Percentiles rank a stretch among this genome's conserved stretches.
These are phyloP conservation scores for Nyctibius grandis DNA, from an alignment of 2,797 vertebrate species.

Conservation along the genomic window DNA sequence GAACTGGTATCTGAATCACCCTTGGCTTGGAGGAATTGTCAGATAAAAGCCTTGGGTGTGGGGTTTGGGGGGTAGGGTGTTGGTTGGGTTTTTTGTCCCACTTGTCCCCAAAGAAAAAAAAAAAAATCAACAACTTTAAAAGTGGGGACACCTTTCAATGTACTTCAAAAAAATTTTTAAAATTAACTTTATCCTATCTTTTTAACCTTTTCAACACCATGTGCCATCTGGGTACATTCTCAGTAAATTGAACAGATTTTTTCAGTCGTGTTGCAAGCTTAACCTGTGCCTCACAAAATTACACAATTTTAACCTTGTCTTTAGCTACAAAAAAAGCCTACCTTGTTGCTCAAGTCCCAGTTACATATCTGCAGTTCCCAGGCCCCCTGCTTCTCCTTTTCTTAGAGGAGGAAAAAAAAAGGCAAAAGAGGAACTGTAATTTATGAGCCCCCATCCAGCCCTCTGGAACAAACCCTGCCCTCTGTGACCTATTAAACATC, in stretches of 20 bases:
- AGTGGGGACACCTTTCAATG: background rate
- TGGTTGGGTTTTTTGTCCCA: background rate
- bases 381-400: constrained; percentile 39
- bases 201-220: background rate
- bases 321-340: background rate
- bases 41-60: background rate
- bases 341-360: constrained; percentile 8
- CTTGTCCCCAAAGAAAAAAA: background rate
- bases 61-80: background rate
- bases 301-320: constrained; percentile 13
- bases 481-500: constrained; percentile 11
- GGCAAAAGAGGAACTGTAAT: constrained; percentile 35
- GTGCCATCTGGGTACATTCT: background rate
- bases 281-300: constrained; percentile 27
- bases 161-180: background rate
- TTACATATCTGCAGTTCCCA: constrained; percentile 22
- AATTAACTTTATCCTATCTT: background rate
- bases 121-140: background rate
- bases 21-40: background rate
- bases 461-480: constrained; percentile 34
- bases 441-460: background rate
- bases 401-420: background rate
- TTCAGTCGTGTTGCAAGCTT: background rate
- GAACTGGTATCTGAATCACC: constrained; percentile 53
- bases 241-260: background rate